Percentiles rank a stretch among this genome's conserved stretches.
phyloP scores from a whole-genome alignment of 1,140 invertebrate genomes.

The Drosophila sproati region DNA sequence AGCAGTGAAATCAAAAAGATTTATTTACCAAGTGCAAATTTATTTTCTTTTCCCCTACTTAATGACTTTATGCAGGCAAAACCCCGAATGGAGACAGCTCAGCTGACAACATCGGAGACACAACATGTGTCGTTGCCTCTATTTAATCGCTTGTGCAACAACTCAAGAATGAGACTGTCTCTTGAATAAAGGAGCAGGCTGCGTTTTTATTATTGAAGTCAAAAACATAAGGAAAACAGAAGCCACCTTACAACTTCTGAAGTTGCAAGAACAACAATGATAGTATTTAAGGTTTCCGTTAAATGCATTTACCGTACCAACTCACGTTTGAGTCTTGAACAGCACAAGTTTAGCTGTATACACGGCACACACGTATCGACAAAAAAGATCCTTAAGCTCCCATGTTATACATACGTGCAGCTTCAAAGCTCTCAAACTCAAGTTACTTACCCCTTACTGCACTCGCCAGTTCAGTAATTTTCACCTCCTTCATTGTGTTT shows the following conservation, averaged over 20 bases:
- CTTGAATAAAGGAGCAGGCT: slow-evolving; percentile 67
- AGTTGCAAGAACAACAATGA: slow-evolving; percentile 34
- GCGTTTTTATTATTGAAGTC: slow-evolving; percentile 55
- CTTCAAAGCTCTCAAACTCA: slow-evolving; percentile 11
- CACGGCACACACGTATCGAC: slow-evolving; percentile 63
- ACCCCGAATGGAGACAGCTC: slow-evolving; percentile 14
- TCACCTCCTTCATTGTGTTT: slow-evolving; percentile 68
- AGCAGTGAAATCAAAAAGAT: slow-evolving; percentile 72
- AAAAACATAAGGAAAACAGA: slow-evolving; percentile 41
- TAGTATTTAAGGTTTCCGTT: slow-evolving; percentile 53
- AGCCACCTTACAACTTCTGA: slow-evolving; percentile 47
- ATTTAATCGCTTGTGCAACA: slow-evolving; percentile 43
- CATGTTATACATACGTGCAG: slow-evolving; percentile 69
- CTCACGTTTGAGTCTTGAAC: neutral
- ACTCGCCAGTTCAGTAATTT: slow-evolving; percentile 61
- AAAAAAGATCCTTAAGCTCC: slow-evolving; percentile 61
- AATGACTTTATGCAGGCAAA: slow-evolving; percentile 73
- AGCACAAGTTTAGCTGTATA: slow-evolving; percentile 43
- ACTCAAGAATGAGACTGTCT: slow-evolving; percentile 36
- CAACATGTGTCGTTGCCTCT: slow-evolving; percentile 57
- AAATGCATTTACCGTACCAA: slow-evolving; percentile 50
- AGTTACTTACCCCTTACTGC: neutral
- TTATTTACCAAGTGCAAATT: slow-evolving; percentile 81
- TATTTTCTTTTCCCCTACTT: slow-evolving; percentile 77
- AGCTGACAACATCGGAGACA: slow-evolving; percentile 44